These are phyloP conservation scores for Bergia puertoricense DNA, from an alignment of 92 coral and sea anemone species.

Conservation along the genomic window DNA sequence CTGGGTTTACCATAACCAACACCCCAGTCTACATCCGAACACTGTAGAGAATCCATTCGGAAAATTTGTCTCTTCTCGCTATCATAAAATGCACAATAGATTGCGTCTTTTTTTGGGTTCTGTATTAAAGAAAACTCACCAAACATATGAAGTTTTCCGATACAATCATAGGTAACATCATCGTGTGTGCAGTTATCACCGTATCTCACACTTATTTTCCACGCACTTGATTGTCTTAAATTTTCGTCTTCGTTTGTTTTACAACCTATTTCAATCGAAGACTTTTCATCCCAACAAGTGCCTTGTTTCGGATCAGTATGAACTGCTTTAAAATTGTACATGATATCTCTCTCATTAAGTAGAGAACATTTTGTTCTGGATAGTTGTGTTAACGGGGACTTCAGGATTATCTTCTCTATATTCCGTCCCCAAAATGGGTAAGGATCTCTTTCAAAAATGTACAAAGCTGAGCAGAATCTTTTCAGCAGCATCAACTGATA, in stretches of 20 bases:
- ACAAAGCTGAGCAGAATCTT: conserved; percentile 63
- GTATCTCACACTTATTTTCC: conserved; percentile 48
- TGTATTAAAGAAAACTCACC: conserved; percentile 69
- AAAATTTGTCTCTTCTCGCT: conserved; percentile 54
- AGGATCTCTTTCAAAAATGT: conserved; percentile 68
- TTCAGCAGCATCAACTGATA: conserved; percentile 48
- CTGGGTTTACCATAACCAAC: conserved; percentile 34
- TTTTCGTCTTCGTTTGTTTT: not conserved
- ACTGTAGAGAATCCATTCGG: conserved; percentile 69
- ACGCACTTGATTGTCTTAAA: not conserved
- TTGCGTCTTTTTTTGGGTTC: conserved; percentile 34
- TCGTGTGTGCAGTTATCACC: conserved; percentile 48
- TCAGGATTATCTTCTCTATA: conserved; percentile 67
- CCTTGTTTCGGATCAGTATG: conserved; percentile 15
- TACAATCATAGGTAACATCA: conserved; percentile 50
- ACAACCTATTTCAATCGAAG: conserved; percentile 69
- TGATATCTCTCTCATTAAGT: conserved; percentile 50
- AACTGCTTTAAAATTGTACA: conserved; percentile 57
- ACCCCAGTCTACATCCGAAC: conserved; percentile 82
- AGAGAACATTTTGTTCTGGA: conserved; percentile 50
- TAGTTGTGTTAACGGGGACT: conserved; percentile 17
- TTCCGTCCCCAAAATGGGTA: conserved; percentile 84
- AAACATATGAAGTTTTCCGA: conserved; percentile 65
- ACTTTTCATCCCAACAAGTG: conserved; percentile 43
- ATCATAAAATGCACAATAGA: conserved; percentile 72